Percentiles rank a stretch among this genome's conserved stretches.
Conservation (phyloP, 2,888 invertebrate species). For the Patella pellucida region DNA sequence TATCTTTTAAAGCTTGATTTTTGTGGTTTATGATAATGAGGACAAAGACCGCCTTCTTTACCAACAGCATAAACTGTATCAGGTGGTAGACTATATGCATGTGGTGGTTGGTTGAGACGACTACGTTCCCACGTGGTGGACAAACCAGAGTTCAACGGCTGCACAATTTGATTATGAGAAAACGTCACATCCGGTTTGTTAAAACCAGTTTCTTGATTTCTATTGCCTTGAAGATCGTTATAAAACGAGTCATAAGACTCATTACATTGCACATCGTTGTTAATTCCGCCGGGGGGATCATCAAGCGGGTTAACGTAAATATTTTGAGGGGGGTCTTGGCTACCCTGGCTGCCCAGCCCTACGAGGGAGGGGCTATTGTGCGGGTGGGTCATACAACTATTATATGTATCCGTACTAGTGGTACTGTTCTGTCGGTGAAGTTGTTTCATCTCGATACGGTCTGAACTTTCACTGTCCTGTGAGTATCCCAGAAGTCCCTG, state of each 20-base stretch:
- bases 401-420: constrained; percentile 92
- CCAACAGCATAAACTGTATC: constrained; percentile 16
- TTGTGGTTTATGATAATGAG: constrained; percentile 21
- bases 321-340: constrained; percentile 48
- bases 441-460: constrained; percentile 63
- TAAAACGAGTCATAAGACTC: constrained; percentile 29
- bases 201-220: constrained; percentile 34
- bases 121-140: constrained; percentile 61
- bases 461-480: constrained; percentile 37
- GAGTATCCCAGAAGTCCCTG: constrained; percentile 40
- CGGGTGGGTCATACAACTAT: constrained; percentile 96
- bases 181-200: constrained; percentile 29
- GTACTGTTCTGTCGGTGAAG: constrained; percentile 69
- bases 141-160: constrained; percentile 57
- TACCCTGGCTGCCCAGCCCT: constrained; percentile 20
- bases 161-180: constrained; percentile 50
- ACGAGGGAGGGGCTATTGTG: constrained; percentile 57
- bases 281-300: constrained; percentile 37
- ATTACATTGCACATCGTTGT: constrained; percentile 29
- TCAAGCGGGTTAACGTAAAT: constrained; percentile 69
- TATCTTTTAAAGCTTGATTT: constrained; percentile 57
- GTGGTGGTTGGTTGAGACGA: constrained; percentile 32
- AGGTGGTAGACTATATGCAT: constrained; percentile 12
- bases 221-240: constrained; percentile 31
- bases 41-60: constrained; percentile 16